A percentile compares a stretch with the other conserved stretches of the same genome.
Evolutionary conservation across 2,797 vertebrate species (phyloP).

Genomic region (Melopsittacus undulatus): DNA sequence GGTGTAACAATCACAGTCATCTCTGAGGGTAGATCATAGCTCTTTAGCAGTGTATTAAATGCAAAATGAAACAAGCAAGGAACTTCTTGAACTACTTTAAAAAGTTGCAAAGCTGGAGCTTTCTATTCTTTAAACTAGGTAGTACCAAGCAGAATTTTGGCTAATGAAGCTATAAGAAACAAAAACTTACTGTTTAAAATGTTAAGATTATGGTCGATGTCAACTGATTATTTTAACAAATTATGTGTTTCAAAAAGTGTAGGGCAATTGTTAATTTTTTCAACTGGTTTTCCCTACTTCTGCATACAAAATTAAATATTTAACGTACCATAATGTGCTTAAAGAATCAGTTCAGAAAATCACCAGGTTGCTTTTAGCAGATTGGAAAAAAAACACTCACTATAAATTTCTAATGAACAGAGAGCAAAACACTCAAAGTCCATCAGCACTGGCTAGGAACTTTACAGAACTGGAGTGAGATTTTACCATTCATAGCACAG

Average conservation of each 20-base stretch:
- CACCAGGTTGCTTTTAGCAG: not conserved
- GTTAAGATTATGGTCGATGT: not conserved
- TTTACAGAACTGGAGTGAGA: not conserved
- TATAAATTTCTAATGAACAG: not conserved
- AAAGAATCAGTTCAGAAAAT: not conserved
- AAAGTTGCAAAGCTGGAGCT: not conserved
- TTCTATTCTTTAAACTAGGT: not conserved
- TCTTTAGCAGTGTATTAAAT: accelerated
- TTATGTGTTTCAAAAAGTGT: not conserved
- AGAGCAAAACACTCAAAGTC: not conserved
- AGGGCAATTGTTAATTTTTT: not conserved
- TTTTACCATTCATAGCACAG: not conserved
- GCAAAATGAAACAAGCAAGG: not conserved
- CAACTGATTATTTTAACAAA: not conserved
- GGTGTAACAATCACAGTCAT: accelerated
- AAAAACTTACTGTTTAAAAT: not conserved
- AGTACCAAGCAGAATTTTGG: not conserved
- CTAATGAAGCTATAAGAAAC: not conserved
- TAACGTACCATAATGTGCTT: not conserved
- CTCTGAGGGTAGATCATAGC: not conserved
- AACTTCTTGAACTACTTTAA: not conserved
- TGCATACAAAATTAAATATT: not conserved
- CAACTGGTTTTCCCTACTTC: not conserved
- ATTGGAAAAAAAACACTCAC: not conserved
- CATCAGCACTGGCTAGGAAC: not conserved